Percentiles rank a stretch among this genome's conserved stretches.
phyloP scores from a whole-genome alignment of 2,113 vertebrate species.

The Embiotoca jacksoni region DNA sequence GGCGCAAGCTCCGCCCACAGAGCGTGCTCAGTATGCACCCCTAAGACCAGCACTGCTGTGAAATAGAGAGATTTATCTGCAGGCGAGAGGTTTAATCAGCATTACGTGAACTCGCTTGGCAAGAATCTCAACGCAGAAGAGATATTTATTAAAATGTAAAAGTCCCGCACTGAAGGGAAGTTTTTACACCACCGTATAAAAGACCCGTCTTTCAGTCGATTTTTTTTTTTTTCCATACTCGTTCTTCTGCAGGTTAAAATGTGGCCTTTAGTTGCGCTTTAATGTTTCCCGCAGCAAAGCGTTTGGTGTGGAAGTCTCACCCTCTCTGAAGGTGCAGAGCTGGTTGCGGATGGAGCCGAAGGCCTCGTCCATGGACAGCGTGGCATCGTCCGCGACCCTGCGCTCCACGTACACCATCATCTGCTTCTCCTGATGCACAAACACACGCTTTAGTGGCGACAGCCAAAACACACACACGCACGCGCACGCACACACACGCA shows the following conservation, averaged over 20 bases:
- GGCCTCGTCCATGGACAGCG: conserved; percentile 79
- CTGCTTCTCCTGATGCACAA: conserved; percentile 82
- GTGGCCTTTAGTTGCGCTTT: not conserved
- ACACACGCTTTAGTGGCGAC: conserved; percentile 2
- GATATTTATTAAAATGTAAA: too few relatives aligned
- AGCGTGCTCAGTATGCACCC: too few relatives aligned
- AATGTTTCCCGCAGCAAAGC: not conserved
- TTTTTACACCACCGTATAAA: too few relatives aligned
- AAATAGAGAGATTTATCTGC: too few relatives aligned
- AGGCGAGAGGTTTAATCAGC: too few relatives aligned
- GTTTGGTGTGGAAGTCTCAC: conserved; percentile 56
- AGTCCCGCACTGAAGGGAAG: too few relatives aligned
- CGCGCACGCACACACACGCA: conserved; percentile 11
- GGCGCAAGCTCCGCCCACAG: too few relatives aligned
- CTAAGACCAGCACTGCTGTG: too few relatives aligned
- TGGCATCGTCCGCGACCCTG: conserved; percentile 83
- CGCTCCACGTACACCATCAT: conserved; percentile 89
- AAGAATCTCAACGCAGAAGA: too few relatives aligned
- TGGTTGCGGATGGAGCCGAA: conserved; percentile 85
- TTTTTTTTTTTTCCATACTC: not conserved
- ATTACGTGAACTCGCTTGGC: too few relatives aligned
- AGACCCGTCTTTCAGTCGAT: too few relatives aligned
- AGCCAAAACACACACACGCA: conserved; percentile 39
- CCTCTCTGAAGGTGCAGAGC: conserved; percentile 88
- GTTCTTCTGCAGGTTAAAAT: not conserved